These are phyloP conservation scores for Pammene fasciana DNA, from an alignment of 2,888 invertebrate species.

Conservation along the genomic window DNA sequence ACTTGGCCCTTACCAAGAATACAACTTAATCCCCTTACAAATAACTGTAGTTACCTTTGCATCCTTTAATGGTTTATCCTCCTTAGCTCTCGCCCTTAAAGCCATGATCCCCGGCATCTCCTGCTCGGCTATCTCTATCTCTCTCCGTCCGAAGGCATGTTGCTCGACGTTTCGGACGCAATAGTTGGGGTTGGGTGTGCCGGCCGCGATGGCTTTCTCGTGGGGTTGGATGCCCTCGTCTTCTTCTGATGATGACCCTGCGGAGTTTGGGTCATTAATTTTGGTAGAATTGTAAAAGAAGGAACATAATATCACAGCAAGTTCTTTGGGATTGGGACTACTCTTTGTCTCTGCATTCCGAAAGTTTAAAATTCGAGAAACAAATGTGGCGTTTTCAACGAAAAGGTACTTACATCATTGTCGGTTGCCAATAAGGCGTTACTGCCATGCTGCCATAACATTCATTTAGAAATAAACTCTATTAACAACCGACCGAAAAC, in stretches of 20 bases:
- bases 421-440: too few relatives aligned
- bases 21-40: too few relatives aligned
- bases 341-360: too few relatives aligned
- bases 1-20: too few relatives aligned
- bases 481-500: too few relatives aligned
- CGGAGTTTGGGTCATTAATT: constrained; percentile 41
- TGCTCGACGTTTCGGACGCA: constrained; percentile 97
- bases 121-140: constrained; percentile 99
- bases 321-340: too few relatives aligned
- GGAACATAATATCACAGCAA: too few relatives aligned
- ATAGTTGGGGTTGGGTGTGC: constrained; percentile 93
- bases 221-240: constrained; percentile 93
- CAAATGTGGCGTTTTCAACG: too few relatives aligned
- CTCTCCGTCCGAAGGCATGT: constrained; percentile 95
- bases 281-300: not conserved
- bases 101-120: constrained; percentile 99
- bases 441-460: too few relatives aligned
- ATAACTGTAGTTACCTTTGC: constrained; percentile 85
- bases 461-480: too few relatives aligned
- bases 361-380: too few relatives aligned
- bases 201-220: constrained; percentile 95
- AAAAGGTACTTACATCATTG: too few relatives aligned
- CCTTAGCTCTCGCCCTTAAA: constrained; percentile 93
- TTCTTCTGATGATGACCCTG: constrained; percentile 96
- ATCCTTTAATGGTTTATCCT: constrained; percentile 97